A percentile compares a stretch with the other conserved stretches of the same genome.
These are phyloP conservation scores for Pagrus major DNA, from an alignment of 2,113 vertebrate genomes.

Conservation along the genomic window DNA sequence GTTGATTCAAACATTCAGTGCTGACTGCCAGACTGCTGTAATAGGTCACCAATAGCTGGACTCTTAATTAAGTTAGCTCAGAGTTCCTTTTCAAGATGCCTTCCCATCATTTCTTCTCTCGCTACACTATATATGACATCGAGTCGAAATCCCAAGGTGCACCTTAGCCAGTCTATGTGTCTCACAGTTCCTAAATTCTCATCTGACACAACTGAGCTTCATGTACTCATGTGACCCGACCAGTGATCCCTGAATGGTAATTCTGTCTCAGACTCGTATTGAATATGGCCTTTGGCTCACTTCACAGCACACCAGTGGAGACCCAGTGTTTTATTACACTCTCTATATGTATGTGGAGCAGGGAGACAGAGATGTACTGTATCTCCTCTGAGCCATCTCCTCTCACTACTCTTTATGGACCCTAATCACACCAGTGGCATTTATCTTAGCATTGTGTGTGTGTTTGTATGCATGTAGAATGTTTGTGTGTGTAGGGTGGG, in stretches of 20 bases:
- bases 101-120: conserved; percentile 5
- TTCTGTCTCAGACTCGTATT: conserved; percentile 65
- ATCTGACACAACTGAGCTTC: conserved; percentile 58
- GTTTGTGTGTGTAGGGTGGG: conserved; percentile 16
- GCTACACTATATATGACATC: conserved; percentile 25
- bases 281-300: conserved; percentile 74
- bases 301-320: conserved; percentile 58
- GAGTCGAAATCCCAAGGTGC: conserved; percentile 45
- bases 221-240: conserved; percentile 59
- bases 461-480: conserved; percentile 19
- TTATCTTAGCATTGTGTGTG: conserved; percentile 47
- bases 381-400: conserved; percentile 61
- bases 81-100: conserved; percentile 15
- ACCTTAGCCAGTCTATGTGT: conserved; percentile 50
- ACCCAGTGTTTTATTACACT: conserved; percentile 65
- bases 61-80: conserved; percentile 20
- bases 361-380: conserved; percentile 56
- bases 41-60: conserved; percentile 6
- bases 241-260: conserved; percentile 72
- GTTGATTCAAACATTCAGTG: background rate
- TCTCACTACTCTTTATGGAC: conserved; percentile 48
- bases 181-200: conserved; percentile 68
- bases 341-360: conserved; percentile 27
- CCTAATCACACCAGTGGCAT: conserved; percentile 46
- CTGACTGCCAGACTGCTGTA: conserved; percentile 2